Evolutionary conservation across 1,140 invertebrate genomes (phyloP).

Genomic region (Pseudobourletiella spinata): DNA sequence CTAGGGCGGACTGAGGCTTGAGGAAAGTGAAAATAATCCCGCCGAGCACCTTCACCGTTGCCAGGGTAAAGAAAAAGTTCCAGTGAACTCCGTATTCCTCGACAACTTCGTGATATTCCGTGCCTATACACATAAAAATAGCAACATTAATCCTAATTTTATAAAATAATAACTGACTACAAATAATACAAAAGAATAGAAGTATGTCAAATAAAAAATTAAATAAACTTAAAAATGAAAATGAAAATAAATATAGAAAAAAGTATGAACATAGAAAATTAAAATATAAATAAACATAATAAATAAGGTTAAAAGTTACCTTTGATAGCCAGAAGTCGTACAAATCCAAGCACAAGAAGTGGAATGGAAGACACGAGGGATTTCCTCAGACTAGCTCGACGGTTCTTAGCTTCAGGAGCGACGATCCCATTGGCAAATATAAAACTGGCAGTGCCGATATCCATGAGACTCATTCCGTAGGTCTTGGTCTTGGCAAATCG

Average conservation of each 20-base stretch:
- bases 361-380: conserved; percentile 40
- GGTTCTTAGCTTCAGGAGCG: conserved; percentile 47
- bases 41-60: conserved; percentile 65
- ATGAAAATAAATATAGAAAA: too few species aligned
- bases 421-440: conserved; percentile 77
- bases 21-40: conserved; percentile 49
- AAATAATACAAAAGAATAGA: too few species aligned
- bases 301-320: too few species aligned
- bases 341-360: conserved; percentile 60
- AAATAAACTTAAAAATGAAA: too few species aligned
- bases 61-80: conserved; percentile 94
- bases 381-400: conserved; percentile 29
- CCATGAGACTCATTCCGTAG: conserved; percentile 87
- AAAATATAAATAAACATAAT: too few species aligned
- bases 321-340: conserved; percentile 48
- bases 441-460: conserved; percentile 84
- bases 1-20: conserved; percentile 42
- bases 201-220: too few species aligned
- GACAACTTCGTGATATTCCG: conserved; percentile 75
- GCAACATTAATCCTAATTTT: background rate
- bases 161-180: background rate
- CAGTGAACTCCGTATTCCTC: conserved; percentile 91
- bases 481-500: conserved; percentile 75
- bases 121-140: conserved; percentile 46
- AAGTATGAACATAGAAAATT: too few species aligned